A percentile compares a stretch with the other conserved stretches of the same genome.
Conservation (phyloP, 2,113 vertebrate genomes). For the Poicephalus gulielmi region DNA sequence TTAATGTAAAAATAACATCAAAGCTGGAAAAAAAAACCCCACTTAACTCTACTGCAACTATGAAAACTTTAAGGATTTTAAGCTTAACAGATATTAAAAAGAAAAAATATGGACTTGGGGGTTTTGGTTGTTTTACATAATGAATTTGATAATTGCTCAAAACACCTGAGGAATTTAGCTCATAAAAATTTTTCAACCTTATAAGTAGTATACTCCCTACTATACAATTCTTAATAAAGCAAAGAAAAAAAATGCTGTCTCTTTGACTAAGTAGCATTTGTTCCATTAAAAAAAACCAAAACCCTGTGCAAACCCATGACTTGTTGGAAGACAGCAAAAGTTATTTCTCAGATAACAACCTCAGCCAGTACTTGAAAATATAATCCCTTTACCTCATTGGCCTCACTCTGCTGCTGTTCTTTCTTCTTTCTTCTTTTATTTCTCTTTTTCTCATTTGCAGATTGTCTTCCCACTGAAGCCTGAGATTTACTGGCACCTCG, state of each 20-base stretch:
- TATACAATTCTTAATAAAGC: not conserved
- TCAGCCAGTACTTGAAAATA: not conserved
- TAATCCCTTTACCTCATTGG: slow-evolving; percentile 82
- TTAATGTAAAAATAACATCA: not conserved
- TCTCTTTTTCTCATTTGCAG: slow-evolving; percentile 80
- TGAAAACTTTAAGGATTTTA: not conserved
- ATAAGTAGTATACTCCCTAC: too few species aligned
- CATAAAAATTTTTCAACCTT: not conserved
- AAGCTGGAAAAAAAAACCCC: not conserved
- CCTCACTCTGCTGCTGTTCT: slow-evolving; percentile 90
- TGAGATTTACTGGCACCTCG: slow-evolving; percentile 76
- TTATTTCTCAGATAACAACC: not conserved
- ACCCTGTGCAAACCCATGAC: not conserved
- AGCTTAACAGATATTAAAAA: not conserved
- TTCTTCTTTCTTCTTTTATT: slow-evolving; percentile 91
- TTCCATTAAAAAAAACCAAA: not conserved
- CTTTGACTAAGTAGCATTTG: not conserved
- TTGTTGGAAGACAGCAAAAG: not conserved
- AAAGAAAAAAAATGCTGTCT: not conserved
- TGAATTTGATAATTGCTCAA: not conserved
- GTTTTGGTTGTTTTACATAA: not conserved
- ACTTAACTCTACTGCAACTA: not conserved
- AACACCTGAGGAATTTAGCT: not conserved
- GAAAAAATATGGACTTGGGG: not conserved
- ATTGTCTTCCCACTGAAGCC: slow-evolving; percentile 70